phyloP scores from a whole-genome alignment of 2,113 vertebrate species.

The Lycocorax pyrrhopterus region DNA sequence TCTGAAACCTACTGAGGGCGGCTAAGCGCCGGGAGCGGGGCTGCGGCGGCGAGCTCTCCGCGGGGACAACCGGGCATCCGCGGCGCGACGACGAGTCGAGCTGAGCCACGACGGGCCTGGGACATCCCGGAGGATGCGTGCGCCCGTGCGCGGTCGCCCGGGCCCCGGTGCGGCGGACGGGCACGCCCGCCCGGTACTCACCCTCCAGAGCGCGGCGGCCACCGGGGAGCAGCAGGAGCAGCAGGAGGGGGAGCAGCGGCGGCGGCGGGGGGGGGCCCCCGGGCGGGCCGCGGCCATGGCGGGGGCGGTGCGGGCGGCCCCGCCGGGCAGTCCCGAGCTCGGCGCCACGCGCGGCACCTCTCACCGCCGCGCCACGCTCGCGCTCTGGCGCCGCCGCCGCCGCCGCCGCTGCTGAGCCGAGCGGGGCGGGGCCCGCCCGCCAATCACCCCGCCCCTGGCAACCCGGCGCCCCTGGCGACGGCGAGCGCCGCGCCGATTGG shows the following conservation, averaged over 20 bases:
- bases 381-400: too few species aligned
- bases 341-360: too few species aligned
- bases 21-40: neutral
- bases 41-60: neutral
- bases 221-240: slow-evolving; percentile 56
- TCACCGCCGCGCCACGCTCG: too few species aligned
- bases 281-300: slow-evolving; percentile 60
- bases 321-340: too few species aligned
- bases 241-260: slow-evolving; percentile 9
- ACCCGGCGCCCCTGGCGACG: slow-evolving; percentile 13
- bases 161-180: neutral
- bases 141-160: neutral
- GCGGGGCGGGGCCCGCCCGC: neutral
- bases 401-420: slow-evolving; percentile 29
- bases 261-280: neutral
- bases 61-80: neutral
- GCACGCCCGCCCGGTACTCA: slow-evolving; percentile 44
- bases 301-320: neutral
- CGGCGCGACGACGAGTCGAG: neutral
- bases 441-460: slow-evolving; percentile 42
- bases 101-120: neutral
- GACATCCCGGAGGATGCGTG: neutral
- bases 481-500: slow-evolving; percentile 21
- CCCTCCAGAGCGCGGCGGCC: slow-evolving; percentile 72
- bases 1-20: neutral